Percentiles rank a stretch among this genome's conserved stretches.
Evolutionary conservation across 2,797 vertebrate species (phyloP).

Genomic region (Lacerta viridis): DNA sequence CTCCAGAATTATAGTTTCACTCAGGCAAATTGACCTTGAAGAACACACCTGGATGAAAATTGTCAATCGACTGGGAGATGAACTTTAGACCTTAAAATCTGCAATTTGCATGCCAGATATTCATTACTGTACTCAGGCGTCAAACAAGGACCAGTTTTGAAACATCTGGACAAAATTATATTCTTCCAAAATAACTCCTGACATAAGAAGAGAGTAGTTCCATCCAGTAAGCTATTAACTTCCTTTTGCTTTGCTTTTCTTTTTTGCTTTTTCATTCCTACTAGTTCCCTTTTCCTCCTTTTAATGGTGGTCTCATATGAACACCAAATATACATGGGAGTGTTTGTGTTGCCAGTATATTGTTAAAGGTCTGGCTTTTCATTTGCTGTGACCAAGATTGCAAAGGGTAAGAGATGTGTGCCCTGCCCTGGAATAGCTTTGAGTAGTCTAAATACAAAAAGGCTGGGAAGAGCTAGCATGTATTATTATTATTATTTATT

Average conservation of each 20-base stretch:
- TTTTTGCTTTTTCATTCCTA: background rate
- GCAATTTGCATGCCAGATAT: background rate
- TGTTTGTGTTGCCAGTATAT: background rate
- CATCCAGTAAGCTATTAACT: background rate
- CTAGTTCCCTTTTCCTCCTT: background rate
- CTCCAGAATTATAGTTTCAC: background rate
- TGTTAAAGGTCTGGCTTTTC: background rate
- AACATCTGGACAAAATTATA: background rate
- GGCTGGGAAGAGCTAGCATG: background rate
- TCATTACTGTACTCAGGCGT: background rate
- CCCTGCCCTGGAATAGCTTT: background rate
- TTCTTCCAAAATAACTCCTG: slow-evolving; percentile 2
- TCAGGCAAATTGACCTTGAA: background rate
- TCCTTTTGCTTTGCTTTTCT: background rate
- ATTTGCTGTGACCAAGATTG: background rate
- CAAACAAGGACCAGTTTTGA: background rate
- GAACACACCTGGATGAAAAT: background rate
- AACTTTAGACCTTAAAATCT: background rate
- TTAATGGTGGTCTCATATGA: background rate
- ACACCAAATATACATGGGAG: background rate
- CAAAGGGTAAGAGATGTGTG: background rate
- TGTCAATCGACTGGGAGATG: background rate
- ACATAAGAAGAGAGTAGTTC: background rate
- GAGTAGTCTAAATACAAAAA: background rate
- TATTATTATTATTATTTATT: background rate